phyloP scores from a whole-genome alignment of 2,888 invertebrate genomes.

The Spodoptera exigua region DNA sequence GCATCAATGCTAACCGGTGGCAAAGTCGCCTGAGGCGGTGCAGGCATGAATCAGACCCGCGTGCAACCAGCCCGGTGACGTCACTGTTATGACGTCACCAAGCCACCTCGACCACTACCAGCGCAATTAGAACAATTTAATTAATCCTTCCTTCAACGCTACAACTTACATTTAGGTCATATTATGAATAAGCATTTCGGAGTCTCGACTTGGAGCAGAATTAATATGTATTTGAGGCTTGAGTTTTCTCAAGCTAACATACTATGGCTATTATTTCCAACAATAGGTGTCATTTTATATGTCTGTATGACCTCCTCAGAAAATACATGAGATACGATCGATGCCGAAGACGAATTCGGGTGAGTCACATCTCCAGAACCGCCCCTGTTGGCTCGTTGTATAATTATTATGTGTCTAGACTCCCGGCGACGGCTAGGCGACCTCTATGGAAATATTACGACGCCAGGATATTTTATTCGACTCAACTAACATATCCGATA shows the following conservation, averaged over 20 bases:
- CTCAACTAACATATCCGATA: slow-evolving; percentile 42
- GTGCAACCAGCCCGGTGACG: slow-evolving; percentile 65
- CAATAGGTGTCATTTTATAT: slow-evolving; percentile 72
- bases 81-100: slow-evolving; percentile 69
- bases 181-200: neutral
- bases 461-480: slow-evolving; percentile 68
- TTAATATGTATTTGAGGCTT: slow-evolving; percentile 22
- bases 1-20: slow-evolving; percentile 52
- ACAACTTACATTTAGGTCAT: slow-evolving; percentile 15
- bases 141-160: slow-evolving; percentile 33
- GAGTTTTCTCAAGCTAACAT: too few relatives aligned
- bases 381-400: slow-evolving; percentile 82
- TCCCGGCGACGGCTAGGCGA: slow-evolving; percentile 82
- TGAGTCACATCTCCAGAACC: slow-evolving; percentile 84
- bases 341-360: slow-evolving; percentile 78
- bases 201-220: neutral
- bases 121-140: slow-evolving; percentile 48
- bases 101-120: slow-evolving; percentile 44
- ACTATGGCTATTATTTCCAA: slow-evolving; percentile 64
- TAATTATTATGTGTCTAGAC: slow-evolving; percentile 87
- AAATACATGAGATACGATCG: slow-evolving; percentile 80
- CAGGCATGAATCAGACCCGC: slow-evolving; percentile 58
- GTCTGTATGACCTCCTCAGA: slow-evolving; percentile 72
- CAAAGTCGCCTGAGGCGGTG: slow-evolving; percentile 36
- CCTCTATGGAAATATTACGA: slow-evolving; percentile 76